Base-by-base conservation (phyloP, 2,888 invertebrate species). In the Nomada goodeniana region DNA sequence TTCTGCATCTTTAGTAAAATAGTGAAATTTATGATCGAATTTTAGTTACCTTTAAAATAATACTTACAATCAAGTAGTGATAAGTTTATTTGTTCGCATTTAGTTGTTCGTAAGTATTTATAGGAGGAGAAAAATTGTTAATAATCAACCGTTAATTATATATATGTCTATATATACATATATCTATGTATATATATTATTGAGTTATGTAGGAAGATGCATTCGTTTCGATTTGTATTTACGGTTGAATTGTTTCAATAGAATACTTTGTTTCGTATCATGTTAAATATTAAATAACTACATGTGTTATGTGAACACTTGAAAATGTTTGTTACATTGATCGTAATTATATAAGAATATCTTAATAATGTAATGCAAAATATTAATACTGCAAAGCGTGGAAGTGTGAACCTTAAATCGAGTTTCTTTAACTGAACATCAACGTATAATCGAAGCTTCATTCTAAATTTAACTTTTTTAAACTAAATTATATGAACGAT, bases 361-460 rank as follows among this genome's bases (percentile, higher is more conserved):
- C 52, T 78, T 23, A 68, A 67, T 52, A 80, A 57, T 57, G 4
- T 18, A 72, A 44, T 67, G 29, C 77, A 77, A 52, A 77, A 70
- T 29, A 64, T 61, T 29, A 79, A 2, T 13, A 15, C 47, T 47
- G 47, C 10, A 36, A 36, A 36, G 36, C 47, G 15, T 36, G 36
- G 36, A 50, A 55, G 55, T 69, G 57, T 47, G 42, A 47, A 78
- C 20, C 57, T 26, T 15, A 23, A 57, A 76, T 18, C 15, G 29
- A 63, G 9, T 57, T 26, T 79, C 26, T 50, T 63, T 53, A 60
- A 61, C 15, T 60, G n/a, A 23, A 20, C 7, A 23, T 65, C 55
- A 61, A 73, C 53, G 29, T 47, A 10, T 52, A 50, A 13, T 47
- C 36, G 13, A 29, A 29, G 60, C n/a, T 60, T 18, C 0, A 36